phyloP scores from a whole-genome alignment of 64 coral and sea anemone genomes.

The Platygyra sinensis region DNA sequence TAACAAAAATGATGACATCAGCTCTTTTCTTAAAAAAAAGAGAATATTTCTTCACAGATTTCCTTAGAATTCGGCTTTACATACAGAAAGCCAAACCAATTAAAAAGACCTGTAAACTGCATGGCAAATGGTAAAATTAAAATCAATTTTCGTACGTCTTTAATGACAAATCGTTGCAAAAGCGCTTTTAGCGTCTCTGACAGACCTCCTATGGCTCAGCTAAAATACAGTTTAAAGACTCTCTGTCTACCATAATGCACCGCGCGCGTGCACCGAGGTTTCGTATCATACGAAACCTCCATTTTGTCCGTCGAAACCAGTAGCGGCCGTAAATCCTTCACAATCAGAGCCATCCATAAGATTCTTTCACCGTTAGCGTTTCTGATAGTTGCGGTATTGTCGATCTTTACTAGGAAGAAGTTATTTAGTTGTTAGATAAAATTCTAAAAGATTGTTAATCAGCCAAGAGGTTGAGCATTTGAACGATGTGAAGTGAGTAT shows the following conservation, averaged over 20 bases:
- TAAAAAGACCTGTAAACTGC: too few relatives aligned
- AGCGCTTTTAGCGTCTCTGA: too few relatives aligned
- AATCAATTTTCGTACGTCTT: too few relatives aligned
- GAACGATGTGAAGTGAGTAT: slow-evolving; percentile 12
- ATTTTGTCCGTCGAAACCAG: background rate
- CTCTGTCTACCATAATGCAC: background rate
- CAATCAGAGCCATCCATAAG: too few relatives aligned
- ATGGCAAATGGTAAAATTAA: too few relatives aligned
- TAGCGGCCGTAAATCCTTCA: background rate
- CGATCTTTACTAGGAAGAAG: background rate
- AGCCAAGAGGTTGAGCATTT: slow-evolving; percentile 1
- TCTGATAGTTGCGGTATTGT: background rate
- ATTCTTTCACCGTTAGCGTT: background rate
- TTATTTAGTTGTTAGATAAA: background rate
- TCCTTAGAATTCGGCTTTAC: too few relatives aligned
- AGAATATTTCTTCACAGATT: too few relatives aligned
- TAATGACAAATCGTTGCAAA: too few relatives aligned
- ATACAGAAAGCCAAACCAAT: too few relatives aligned
- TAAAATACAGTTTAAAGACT: background rate
- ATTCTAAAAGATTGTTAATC: background rate
- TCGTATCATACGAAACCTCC: background rate
- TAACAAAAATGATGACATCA: too few relatives aligned
- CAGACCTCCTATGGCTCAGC: too few relatives aligned
- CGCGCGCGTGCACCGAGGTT: background rate
- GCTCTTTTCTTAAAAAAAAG: too few relatives aligned